phyloP scores from a whole-genome alignment of 1,140 invertebrate genomes.

The Lepidotrigona ventralis region DNA sequence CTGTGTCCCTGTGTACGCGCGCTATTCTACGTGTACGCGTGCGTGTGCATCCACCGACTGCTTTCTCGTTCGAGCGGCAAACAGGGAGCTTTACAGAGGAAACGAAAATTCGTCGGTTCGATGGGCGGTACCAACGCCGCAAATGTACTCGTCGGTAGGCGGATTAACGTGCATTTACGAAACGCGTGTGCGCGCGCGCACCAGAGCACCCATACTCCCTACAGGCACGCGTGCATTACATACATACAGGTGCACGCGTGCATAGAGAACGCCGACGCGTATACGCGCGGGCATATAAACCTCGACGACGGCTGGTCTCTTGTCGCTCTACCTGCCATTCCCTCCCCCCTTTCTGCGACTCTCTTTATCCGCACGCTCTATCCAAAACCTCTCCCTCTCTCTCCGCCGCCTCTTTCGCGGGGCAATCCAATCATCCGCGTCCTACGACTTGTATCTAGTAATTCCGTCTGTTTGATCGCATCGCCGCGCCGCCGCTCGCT shows the following conservation, averaged over 20 bases:
- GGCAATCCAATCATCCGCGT: conserved; percentile 67
- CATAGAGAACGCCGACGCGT: neutral
- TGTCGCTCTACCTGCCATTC: conserved; percentile 54
- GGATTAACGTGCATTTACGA: conserved; percentile 68
- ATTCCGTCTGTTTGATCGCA: conserved; percentile 63
- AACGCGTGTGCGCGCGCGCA: conserved; percentile 45
- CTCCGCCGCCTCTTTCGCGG: conserved; percentile 48
- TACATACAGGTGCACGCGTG: neutral
- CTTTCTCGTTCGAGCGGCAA: conserved; percentile 58
- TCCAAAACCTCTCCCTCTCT: conserved; percentile 44
- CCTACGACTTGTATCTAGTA: conserved; percentile 67
- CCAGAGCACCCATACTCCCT: neutral
- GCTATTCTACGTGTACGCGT: no score
- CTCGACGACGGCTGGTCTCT: conserved; percentile 42
- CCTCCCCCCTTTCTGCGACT: conserved; percentile 9
- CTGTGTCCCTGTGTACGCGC: conserved; percentile 1
- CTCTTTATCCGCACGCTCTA: conserved; percentile 46
- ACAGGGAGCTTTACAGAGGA: conserved; percentile 55
- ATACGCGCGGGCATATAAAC: conserved; percentile 26
- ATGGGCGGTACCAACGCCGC: conserved; percentile 57
- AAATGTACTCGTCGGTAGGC: conserved; percentile 64
- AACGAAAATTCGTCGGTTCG: conserved; percentile 63
- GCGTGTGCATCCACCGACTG: conserved; percentile 38
- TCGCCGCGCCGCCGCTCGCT: conserved; percentile 12
- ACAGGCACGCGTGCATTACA: neutral